Conservation (phyloP, 2,113 vertebrate genomes). For the Hypocryptadius cinnamomeus region DNA sequence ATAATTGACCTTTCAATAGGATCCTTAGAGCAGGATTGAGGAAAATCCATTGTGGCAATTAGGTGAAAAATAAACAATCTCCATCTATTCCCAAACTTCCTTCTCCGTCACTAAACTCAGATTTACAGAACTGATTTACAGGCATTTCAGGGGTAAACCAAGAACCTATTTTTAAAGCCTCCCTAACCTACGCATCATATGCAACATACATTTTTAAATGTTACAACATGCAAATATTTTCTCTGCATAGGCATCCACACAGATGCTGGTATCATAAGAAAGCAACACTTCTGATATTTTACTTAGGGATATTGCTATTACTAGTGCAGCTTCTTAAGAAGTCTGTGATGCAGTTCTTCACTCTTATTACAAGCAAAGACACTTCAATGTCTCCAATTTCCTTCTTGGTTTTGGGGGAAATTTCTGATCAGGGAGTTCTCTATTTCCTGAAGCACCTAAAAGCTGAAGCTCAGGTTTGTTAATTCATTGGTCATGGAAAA, state of each 20-base stretch:
- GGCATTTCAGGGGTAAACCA: neutral
- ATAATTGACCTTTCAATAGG: neutral
- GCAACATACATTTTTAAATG: neutral
- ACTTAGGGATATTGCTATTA: neutral
- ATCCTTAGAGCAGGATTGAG: neutral
- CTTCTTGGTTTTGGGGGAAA: neutral
- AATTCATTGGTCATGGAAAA: conserved; percentile 5
- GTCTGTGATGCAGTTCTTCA: neutral
- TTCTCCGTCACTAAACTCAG: neutral
- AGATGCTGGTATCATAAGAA: neutral
- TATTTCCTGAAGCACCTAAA: neutral
- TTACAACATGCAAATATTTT: neutral
- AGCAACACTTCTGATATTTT: neutral
- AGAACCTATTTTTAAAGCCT: neutral
- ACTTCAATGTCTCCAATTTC: neutral
- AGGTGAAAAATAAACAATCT: neutral
- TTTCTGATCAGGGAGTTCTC: neutral
- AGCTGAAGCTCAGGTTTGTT: neutral
- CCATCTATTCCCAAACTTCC: neutral
- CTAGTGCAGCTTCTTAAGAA: neutral
- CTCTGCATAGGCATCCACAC: neutral
- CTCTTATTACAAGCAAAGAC: neutral
- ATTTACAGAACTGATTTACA: neutral
- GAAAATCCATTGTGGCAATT: fast-evolving
- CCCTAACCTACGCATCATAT: neutral